Evolutionary conservation across 2,888 invertebrate species (phyloP).

Genomic region (Minunthozetes semirufus): DNA sequence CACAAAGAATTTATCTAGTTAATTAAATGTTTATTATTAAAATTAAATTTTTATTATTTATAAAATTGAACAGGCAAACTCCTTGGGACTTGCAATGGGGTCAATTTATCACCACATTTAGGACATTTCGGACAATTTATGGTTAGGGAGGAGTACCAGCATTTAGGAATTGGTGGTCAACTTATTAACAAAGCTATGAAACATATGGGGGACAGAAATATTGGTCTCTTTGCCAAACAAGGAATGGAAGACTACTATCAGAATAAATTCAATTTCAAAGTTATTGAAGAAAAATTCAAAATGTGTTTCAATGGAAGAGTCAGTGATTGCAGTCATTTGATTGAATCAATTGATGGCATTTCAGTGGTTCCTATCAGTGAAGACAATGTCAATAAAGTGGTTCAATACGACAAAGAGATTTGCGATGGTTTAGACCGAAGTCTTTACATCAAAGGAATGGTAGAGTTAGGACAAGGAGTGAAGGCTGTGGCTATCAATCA

Average conservation of each 20-base stretch:
- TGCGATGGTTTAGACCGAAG: slow-evolving; percentile 2
- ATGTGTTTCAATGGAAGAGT: not conserved
- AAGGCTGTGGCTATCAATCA: slow-evolving; percentile 36
- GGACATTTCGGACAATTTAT: slow-evolving; percentile 39
- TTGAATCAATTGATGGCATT: not conserved
- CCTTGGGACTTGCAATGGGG: not conserved
- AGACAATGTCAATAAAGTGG: slow-evolving; percentile 22
- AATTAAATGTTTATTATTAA: too few relatives aligned
- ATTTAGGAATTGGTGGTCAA: slow-evolving; percentile 37
- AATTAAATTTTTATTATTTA: too few relatives aligned
- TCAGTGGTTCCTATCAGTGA: not conserved
- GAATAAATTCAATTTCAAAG: slow-evolving; percentile 32
- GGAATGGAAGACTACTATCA: slow-evolving; percentile 32
- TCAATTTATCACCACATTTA: slow-evolving; percentile 26
- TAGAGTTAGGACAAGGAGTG: slow-evolving; percentile 28
- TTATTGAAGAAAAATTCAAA: not conserved
- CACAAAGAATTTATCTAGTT: too few relatives aligned
- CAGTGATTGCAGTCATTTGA: not conserved
- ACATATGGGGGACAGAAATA: slow-evolving; percentile 35
- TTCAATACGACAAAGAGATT: slow-evolving; percentile 5
- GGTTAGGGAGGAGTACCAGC: slow-evolving; percentile 36
- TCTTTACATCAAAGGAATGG: not conserved
- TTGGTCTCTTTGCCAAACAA: slow-evolving; percentile 37
- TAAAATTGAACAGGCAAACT: not conserved
- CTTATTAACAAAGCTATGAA: slow-evolving; percentile 38